phyloP scores from a whole-genome alignment of 2,113 vertebrate genomes.

The Ceratotherium simum region DNA sequence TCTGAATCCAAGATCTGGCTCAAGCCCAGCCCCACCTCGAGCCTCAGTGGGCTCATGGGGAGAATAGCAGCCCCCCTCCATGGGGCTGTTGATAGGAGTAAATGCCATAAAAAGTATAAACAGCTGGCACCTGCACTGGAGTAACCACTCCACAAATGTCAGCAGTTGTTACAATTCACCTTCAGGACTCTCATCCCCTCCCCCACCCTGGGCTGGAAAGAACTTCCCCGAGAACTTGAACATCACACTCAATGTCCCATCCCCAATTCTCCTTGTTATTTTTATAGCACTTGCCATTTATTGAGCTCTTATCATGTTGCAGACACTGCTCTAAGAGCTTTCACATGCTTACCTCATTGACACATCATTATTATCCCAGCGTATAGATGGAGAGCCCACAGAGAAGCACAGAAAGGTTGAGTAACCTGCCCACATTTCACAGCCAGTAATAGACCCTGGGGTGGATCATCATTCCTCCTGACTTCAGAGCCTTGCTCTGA shows the following conservation, averaged over 20 bases:
- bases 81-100: not conserved
- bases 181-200: not conserved
- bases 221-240: not conserved
- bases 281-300: not conserved
- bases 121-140: not conserved
- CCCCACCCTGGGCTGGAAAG: not conserved
- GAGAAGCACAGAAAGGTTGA: not conserved
- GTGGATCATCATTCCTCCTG: not conserved
- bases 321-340: not conserved
- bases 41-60: not conserved
- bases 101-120: not conserved
- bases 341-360: not conserved
- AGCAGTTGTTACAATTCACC: not conserved
- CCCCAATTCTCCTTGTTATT: not conserved
- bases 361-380: not conserved
- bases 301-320: not conserved
- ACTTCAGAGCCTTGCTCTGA: not conserved
- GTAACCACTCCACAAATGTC: not conserved
- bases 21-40: not conserved
- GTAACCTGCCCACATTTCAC: not conserved
- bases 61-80: not conserved
- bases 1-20: not conserved
- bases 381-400: not conserved
- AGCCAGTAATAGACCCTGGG: not conserved
- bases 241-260: not conserved